Base-by-base conservation (phyloP, 1,140 invertebrate species). In the Caenorhabditis briggsae region DNA sequence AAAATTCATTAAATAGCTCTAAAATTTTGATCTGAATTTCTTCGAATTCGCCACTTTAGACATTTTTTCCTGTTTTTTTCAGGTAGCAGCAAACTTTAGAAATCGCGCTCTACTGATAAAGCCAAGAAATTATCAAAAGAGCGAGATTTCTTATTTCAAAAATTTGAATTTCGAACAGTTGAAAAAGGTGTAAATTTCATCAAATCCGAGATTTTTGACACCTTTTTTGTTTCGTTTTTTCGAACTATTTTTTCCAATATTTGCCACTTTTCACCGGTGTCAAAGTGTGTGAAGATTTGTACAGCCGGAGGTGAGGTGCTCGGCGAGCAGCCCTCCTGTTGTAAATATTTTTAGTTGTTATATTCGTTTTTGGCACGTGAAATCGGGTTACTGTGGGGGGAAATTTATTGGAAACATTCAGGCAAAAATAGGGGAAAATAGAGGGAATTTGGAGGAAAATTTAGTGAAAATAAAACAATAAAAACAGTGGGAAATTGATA, bases 211-310 rank as follows among this genome's bases (percentile, higher is more conserved):
- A 43, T 70, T 50, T 16, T 78, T 50, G 70, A 78, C 70, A 78
- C 70, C 70, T 78, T 78, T 70, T 78, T 78, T 78, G 70, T 78
- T 78, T 78, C 70, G 46, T 23, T 78, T 43, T 78, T 65, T 33
- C 33, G 33, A 33, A 33, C 33, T 33, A 33, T 33, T 33, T 33
- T 33, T 33, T 33, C 3, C 33, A 33, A 33, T 33, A 33, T 33
- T 33, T 33, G 33, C 33, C 33, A 33, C 3, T 33, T 33, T 33
- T 33, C 33, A 46, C 46, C 46, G 50, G 6, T 53, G 70, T 78
- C 70, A 78, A 78, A 78, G 70, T 78, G 70, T 78, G 70, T 78
- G 70, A 78, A 48, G 33, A 50, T 78, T 48, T 12, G n/a, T 46
- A 41, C 70, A 78, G 70, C 70, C 50, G 70, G 6, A 41, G 18